A percentile compares a stretch with the other conserved stretches of the same genome.
These are phyloP conservation scores for Acholoe squamosa DNA, from an alignment of 2,888 invertebrate genomes.

Conservation along the genomic window DNA sequence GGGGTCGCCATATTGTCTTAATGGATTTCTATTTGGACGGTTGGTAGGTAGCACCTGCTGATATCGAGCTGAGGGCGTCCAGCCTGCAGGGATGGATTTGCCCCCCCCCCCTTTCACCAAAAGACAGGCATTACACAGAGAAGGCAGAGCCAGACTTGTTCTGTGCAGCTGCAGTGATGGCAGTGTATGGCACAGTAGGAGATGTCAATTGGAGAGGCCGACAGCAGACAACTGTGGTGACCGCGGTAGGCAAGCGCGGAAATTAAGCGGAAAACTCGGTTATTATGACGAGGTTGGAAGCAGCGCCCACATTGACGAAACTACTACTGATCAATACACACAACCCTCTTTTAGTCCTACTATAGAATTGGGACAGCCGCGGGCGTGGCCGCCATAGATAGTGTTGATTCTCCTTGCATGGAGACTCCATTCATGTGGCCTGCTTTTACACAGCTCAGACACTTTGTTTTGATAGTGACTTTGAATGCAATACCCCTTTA, in stretches of 20 bases:
- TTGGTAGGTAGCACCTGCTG: constrained; percentile 14
- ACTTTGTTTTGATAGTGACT: neutral
- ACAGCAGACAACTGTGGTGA: neutral
- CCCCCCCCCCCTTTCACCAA: neutral
- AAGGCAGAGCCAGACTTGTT: neutral
- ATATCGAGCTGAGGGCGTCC: neutral
- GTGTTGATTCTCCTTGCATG: constrained; percentile 27
- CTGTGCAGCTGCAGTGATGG: neutral
- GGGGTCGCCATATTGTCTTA: neutral
- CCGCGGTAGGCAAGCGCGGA: constrained; percentile 25
- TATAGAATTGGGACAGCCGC: neutral
- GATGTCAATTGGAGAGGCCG: constrained; percentile 1
- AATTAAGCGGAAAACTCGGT: constrained; percentile 52
- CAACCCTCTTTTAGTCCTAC: neutral
- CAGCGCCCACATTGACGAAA: constrained; percentile 35
- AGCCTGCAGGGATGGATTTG: constrained; percentile 28
- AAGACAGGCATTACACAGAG: neutral
- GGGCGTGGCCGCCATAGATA: constrained; percentile 2
- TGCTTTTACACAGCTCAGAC: neutral
- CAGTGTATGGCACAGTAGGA: neutral
- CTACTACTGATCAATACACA: constrained; percentile 12
- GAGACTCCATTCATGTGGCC: neutral
- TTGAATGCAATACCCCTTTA: neutral
- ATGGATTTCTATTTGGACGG: constrained; percentile 12
- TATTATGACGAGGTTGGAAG: constrained; percentile 30